Base-by-base conservation (phyloP, 2,797 vertebrate species). In the Myiotriccus ornatus region DNA sequence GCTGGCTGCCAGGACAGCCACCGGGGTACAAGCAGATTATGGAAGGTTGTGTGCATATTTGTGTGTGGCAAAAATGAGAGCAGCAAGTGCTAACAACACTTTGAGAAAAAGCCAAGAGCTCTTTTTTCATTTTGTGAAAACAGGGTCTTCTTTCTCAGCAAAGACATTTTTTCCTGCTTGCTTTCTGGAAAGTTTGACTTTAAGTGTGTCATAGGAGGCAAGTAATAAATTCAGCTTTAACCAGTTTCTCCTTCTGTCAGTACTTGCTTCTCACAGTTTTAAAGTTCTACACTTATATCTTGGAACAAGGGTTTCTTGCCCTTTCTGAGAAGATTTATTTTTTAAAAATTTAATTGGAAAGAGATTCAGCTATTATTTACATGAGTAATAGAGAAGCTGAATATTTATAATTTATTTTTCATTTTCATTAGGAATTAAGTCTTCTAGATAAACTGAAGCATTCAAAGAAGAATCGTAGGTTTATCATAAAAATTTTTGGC, bases 11-110 rank as follows among this genome's bases (percentile, higher is more conserved):
- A 89, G 80, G 13, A 41, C 21, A 0, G 4, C 24, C 67, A 3
- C 25, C 0, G 0, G 34, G 47, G 34, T 23, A 15, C 18, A 32
- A 47, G 55, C 0, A 0, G 41, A 34, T 94, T 65, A 10, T 7
- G 5, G 67, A 63, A 89, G 32, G 52, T 23, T 9, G 13, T 15
- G 13, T 3, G 34, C 1, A 0, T 50, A 14, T 32, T 47, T 50
- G 19, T 44, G 41, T 0, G 0, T 8, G 44, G 41, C 57, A 63
- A 64, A 91, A 93, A 32, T 14, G 41, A 73, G 39, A 91, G 28
- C 59, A 84, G 65, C 12, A 5, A 73, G 35, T 52, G 55, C 39
- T 12, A 59, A 28, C n/a, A 52, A 12, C 17, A 10, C 15, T 65
- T 62, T 15, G 39, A 91, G 52, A 35, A 63, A 63, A 94, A 84